A percentile compares a stretch with the other conserved stretches of the same genome.
Conservation (phyloP, 2,888 invertebrate species). For the Auanema sp. region DNA sequence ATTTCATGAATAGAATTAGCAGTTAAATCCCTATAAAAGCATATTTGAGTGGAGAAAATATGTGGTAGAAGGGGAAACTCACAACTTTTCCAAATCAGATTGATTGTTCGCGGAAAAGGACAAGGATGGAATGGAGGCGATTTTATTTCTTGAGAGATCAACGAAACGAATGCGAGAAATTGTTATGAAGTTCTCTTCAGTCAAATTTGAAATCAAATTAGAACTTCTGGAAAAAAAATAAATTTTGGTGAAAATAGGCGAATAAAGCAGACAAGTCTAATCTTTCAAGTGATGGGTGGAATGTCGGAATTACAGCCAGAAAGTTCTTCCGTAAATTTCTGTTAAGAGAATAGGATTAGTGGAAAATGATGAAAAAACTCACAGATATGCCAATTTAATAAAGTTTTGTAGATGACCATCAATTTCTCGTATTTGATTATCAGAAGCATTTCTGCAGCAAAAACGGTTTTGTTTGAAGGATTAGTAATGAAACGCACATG, state of each 20-base stretch:
- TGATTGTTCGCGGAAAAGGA: not conserved
- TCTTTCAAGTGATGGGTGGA: slow-evolving; percentile 31
- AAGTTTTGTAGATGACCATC: slow-evolving; percentile 27
- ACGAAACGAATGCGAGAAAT: slow-evolving; percentile 26
- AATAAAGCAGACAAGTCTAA: slow-evolving; percentile 32
- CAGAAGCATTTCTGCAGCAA: slow-evolving; percentile 37
- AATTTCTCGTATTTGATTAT: slow-evolving; percentile 36
- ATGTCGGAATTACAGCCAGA: slow-evolving; percentile 29
- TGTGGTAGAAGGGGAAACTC: not conserved
- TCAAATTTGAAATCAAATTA: slow-evolving; percentile 25
- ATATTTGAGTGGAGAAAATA: not conserved
- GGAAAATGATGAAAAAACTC: slow-evolving; percentile 14
- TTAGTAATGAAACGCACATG: slow-evolving; percentile 11
- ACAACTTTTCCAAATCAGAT: slow-evolving; percentile 21
- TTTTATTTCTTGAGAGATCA: slow-evolving; percentile 37
- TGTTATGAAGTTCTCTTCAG: slow-evolving; percentile 21
- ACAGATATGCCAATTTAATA: slow-evolving; percentile 34
- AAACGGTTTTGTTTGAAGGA: too few species aligned
- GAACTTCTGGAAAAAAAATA: slow-evolving; percentile 29
- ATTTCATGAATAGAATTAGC: slow-evolving; percentile 39
- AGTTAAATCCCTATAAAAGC: slow-evolving; percentile 40
- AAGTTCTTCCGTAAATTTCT: slow-evolving; percentile 44
- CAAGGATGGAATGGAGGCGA: slow-evolving; percentile 24
- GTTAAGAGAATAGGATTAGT: slow-evolving; percentile 7
- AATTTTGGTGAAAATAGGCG: not conserved